phyloP scores from a whole-genome alignment of 2,797 vertebrate species.

The Hemibagrus guttatus region DNA sequence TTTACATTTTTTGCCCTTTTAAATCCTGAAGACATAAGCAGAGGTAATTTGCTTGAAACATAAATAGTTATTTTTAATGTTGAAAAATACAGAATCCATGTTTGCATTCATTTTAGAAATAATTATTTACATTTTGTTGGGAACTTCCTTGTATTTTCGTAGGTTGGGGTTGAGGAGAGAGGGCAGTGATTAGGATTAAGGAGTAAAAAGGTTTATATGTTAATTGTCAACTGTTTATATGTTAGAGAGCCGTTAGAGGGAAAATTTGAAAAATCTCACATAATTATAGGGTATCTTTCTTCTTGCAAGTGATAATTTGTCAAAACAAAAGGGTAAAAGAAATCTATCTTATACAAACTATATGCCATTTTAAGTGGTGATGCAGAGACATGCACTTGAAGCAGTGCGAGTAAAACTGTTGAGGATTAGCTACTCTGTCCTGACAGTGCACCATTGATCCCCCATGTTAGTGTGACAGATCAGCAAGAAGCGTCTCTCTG shows the following conservation, averaged over 20 bases:
- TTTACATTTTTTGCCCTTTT: neutral
- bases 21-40: neutral
- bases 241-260: neutral
- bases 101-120: neutral
- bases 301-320: neutral
- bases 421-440: slow-evolving; percentile 54
- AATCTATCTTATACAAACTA: neutral
- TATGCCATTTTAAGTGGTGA: slow-evolving; percentile 18
- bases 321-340: neutral
- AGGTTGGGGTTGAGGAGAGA: neutral
- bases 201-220: neutral
- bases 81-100: neutral
- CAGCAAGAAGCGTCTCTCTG: slow-evolving; percentile 45
- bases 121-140: neutral
- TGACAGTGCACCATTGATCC: slow-evolving; percentile 58
- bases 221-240: too few relatives aligned
- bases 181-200: too few relatives aligned
- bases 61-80: neutral
- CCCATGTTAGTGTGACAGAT: slow-evolving; percentile 49
- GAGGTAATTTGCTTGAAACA: neutral
- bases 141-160: neutral
- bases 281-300: neutral
- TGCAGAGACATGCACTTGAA: neutral
- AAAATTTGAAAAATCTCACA: neutral
- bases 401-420: slow-evolving; percentile 47